Conservation (phyloP, 2,113 vertebrate genomes). For the Brachyhypopomus gauderio region DNA sequence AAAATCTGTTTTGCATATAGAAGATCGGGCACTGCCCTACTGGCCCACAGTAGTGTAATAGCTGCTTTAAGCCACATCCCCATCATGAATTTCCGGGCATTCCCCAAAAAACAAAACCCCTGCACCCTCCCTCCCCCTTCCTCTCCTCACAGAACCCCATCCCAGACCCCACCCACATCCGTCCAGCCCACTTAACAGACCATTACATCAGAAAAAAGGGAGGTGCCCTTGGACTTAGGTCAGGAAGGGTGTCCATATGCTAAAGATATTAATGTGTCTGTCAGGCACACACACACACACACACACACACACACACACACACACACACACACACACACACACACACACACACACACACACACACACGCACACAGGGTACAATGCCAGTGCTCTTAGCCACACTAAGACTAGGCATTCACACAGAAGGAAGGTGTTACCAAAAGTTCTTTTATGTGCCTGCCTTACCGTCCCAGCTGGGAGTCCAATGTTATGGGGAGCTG, state of each 20-base stretch:
- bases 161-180: conserved; percentile 45
- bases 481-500: background rate
- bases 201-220: conserved; percentile 72
- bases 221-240: conserved; percentile 68
- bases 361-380: too few species aligned
- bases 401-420: conserved; percentile 43
- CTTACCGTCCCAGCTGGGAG: conserved; percentile 8
- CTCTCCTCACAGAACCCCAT: conserved; percentile 54
- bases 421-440: conserved; percentile 34
- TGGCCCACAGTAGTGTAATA: conserved; percentile 34
- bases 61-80: conserved; percentile 24
- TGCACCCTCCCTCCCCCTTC: conserved; percentile 21
- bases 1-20: too few species aligned
- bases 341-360: conserved; percentile 54
- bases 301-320: conserved; percentile 53
- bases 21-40: conserved; percentile 8
- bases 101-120: conserved; percentile 31
- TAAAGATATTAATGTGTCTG: conserved; percentile 71
- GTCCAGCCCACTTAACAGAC: conserved; percentile 60
- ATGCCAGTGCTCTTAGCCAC: conserved; percentile 38
- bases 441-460: background rate
- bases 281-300: conserved; percentile 59
- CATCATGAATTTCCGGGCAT: conserved; percentile 40
- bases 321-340: conserved; percentile 54
- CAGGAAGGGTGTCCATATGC: conserved; percentile 62